Conservation (phyloP, 2,888 invertebrate species). For the Lepidonotus clava region DNA sequence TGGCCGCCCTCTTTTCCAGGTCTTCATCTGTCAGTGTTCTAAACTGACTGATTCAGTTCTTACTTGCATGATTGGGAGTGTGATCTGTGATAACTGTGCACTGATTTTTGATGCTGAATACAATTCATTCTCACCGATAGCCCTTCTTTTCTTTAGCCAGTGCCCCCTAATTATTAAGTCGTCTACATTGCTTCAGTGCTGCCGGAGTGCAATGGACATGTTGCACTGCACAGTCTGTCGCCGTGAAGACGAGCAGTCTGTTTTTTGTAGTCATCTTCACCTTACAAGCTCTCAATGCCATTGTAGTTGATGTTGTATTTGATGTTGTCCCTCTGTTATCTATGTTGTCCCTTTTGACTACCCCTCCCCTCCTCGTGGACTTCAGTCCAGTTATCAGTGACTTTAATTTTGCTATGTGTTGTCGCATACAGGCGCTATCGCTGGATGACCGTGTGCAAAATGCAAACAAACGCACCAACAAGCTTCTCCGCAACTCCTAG, state of each 20-base stretch:
- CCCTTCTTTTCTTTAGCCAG: not conserved
- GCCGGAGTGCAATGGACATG: not conserved
- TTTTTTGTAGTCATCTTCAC: not conserved
- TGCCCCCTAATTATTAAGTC: not conserved
- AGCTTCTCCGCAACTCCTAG: constrained; percentile 73
- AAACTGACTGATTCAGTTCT: constrained; percentile 8
- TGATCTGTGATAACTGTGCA: constrained; percentile 49
- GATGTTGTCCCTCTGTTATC: not conserved
- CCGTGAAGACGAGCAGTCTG: not conserved
- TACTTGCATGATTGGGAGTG: constrained; percentile 11
- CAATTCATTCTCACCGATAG: constrained; percentile 11
- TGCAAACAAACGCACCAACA: constrained; percentile 75
- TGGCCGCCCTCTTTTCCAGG: constrained; percentile 12
- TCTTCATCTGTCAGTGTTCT: constrained; percentile 20
- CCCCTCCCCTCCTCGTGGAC: not conserved
- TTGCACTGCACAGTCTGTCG: not conserved
- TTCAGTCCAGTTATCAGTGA: not conserved
- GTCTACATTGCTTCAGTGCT: constrained; percentile 7
- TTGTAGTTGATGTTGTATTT: constrained; percentile 11
- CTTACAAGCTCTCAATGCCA: not conserved
- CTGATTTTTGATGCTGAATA: constrained; percentile 27
- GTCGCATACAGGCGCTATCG: constrained; percentile 68
- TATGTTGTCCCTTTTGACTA: not conserved
- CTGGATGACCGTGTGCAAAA: constrained; percentile 73
- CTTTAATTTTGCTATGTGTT: constrained; percentile 51